Evolutionary conservation across 1,140 invertebrate species (phyloP).

Genomic region (Macrocentrus cingulum): DNA sequence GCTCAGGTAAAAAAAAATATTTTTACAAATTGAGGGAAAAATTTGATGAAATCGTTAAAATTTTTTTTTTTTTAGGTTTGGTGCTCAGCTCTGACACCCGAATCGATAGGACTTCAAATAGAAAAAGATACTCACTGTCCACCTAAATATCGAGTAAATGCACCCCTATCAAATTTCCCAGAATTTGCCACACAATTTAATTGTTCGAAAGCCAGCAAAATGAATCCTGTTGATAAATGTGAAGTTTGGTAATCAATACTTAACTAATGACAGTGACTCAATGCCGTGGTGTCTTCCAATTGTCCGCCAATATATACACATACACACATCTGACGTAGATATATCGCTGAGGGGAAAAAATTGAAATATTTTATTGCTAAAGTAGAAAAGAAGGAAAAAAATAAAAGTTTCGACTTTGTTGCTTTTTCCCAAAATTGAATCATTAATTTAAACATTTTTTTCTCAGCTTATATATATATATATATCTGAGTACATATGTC

Average conservation of each 20-base stretch:
- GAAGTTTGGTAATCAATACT: conserved; percentile 79
- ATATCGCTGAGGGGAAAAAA: no score
- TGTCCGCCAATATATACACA: no score
- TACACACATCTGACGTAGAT: no score
- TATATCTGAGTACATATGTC: no score
- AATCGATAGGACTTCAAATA: conserved; percentile 72
- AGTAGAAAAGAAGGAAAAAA: no score
- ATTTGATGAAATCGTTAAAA: neutral
- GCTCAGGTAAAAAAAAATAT: conserved; percentile 74
- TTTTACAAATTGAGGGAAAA: neutral
- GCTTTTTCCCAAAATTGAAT: no score
- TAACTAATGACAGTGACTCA: neutral
- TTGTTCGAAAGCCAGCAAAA: conserved; percentile 75
- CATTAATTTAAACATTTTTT: no score
- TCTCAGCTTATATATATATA: no score
- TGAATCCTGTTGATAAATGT: conserved; percentile 92
- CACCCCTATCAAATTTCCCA: conserved; percentile 83
- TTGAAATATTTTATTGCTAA: no score
- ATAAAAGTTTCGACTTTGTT: no score
- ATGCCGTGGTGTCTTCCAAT: no score
- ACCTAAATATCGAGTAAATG: conserved; percentile 80
- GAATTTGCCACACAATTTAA: conserved; percentile 87
- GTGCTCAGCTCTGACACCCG: conserved; percentile 81
- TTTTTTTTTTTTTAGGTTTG: conserved; percentile 68
- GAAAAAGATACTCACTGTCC: conserved; percentile 85